Evolutionary conservation across 2,888 invertebrate genomes (phyloP).

Genomic region (Pomacea canaliculata): DNA sequence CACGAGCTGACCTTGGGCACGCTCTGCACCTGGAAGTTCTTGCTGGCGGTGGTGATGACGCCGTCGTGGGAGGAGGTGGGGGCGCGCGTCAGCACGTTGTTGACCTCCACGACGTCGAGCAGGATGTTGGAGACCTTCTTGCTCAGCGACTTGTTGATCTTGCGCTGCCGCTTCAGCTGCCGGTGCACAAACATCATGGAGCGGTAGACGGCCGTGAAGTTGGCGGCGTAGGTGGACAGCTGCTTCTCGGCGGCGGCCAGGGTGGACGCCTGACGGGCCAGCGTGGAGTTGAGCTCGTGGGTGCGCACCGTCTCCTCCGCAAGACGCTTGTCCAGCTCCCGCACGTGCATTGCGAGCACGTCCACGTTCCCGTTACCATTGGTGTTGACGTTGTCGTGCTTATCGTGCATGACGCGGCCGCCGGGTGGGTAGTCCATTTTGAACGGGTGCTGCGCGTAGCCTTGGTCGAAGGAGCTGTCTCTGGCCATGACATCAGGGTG

Average conservation of each 20-base stretch:
- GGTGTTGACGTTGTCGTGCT: too few species aligned
- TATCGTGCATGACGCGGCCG: neutral
- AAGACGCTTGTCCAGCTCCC: constrained; percentile 37
- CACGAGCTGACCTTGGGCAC: constrained; percentile 51
- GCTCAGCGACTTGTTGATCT: constrained; percentile 54
- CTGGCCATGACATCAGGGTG: constrained; percentile 34
- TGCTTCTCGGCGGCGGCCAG: constrained; percentile 47
- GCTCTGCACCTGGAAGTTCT: constrained; percentile 54
- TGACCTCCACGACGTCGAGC: constrained; percentile 64
- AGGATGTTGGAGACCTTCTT: constrained; percentile 63
- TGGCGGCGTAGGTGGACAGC: constrained; percentile 45
- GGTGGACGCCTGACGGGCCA: constrained; percentile 49
- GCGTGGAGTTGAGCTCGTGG: constrained; percentile 50
- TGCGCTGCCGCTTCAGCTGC: constrained; percentile 47
- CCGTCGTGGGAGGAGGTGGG: constrained; percentile 34
- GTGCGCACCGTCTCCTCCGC: constrained; percentile 55
- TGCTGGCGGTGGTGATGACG: constrained; percentile 24
- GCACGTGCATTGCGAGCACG: constrained; percentile 27
- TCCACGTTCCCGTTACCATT: constrained; percentile 15
- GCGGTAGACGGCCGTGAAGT: constrained; percentile 50
- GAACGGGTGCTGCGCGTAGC: neutral
- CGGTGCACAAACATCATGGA: constrained; percentile 54
- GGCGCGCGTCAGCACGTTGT: constrained; percentile 52
- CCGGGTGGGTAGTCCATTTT: neutral
- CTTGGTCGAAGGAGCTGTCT: neutral